A percentile compares a stretch with the other conserved stretches of the same genome.
phyloP scores from a whole-genome alignment of 2,888 invertebrate species.

The Cabera pusaria region DNA sequence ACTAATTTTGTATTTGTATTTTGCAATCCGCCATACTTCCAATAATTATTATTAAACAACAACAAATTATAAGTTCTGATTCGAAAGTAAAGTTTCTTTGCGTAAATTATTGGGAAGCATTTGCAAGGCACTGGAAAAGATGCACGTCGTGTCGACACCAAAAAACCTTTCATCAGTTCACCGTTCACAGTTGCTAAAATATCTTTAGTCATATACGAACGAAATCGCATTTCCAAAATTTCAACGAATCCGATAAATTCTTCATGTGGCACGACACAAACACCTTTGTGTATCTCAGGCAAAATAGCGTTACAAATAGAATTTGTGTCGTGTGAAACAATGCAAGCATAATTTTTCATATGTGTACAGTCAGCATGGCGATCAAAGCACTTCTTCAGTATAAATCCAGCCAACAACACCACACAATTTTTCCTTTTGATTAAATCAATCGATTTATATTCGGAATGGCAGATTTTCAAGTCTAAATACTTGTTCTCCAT shows the following conservation, averaged over 20 bases:
- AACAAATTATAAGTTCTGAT: conserved; percentile 25
- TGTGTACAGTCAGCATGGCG: conserved; percentile 13
- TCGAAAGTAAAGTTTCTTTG: conserved; percentile 24
- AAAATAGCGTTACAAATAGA: conserved; percentile 22
- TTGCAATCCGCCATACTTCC: no score
- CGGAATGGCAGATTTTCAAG: conserved; percentile 5
- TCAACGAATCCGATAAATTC: conserved; percentile 26
- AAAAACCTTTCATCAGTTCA: conserved; percentile 13
- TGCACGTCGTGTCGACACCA: conserved; percentile 4
- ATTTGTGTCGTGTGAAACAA: conserved; percentile 7
- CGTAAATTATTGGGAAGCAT: conserved; percentile 24
- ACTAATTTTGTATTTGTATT: no score
- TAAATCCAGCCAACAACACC: conserved; percentile 22
- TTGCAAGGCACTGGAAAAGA: conserved; percentile 13
- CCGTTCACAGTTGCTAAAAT: conserved; percentile 6
- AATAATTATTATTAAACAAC: conserved; percentile 23
- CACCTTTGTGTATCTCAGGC: conserved; percentile 14
- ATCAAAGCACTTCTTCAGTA: conserved; percentile 21
- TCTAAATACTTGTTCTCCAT: neutral
- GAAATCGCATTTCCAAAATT: conserved; percentile 27
- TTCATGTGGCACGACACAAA: conserved; percentile 18
- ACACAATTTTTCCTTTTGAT: conserved; percentile 17
- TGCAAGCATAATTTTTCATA: conserved; percentile 8
- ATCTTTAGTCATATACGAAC: conserved; percentile 19
- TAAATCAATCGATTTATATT: conserved; percentile 17